Percentiles rank a stretch among this genome's conserved stretches.
Conservation (phyloP, 2,113 vertebrate genomes). For the Crotalus tigris region DNA sequence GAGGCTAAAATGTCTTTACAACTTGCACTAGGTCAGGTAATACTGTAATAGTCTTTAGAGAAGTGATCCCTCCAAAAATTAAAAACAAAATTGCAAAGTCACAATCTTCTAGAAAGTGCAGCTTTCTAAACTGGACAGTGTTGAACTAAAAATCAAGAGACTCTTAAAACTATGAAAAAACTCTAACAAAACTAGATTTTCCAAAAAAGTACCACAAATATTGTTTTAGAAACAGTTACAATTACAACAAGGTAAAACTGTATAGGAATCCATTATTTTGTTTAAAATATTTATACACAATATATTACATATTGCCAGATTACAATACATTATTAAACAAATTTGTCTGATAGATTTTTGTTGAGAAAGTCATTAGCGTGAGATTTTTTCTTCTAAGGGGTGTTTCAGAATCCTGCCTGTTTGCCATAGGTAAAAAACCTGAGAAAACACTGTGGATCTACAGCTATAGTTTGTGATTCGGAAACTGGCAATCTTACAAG, state of each 20-base stretch:
- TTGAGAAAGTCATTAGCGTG: conserved; percentile 20
- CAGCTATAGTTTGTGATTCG: not conserved
- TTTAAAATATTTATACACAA: conserved; percentile 51
- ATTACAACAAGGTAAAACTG: conserved; percentile 35
- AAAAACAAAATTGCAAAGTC: not conserved
- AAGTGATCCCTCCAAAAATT: not conserved
- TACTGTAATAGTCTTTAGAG: not conserved
- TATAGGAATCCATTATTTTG: conserved; percentile 21
- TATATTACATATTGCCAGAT: conserved; percentile 24
- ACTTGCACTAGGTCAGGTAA: not conserved
- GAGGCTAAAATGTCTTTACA: not conserved
- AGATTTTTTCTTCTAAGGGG: not conserved
- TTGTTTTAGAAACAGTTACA: conserved; percentile 51
- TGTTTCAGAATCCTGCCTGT: not conserved
- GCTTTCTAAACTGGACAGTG: not conserved
- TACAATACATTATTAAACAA: conserved; percentile 13
- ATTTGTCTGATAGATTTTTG: not conserved
- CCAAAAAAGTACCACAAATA: conserved; percentile 36
- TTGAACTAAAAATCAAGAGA: conserved; percentile 7
- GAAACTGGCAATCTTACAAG: not conserved
- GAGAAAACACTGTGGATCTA: not conserved
- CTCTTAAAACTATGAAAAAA: not conserved
- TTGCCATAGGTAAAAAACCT: not conserved
- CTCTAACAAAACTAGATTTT: conserved; percentile 7
- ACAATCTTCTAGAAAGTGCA: not conserved